phyloP scores from a whole-genome alignment of 1,140 invertebrate species.

The Leptopilina boulardi region DNA sequence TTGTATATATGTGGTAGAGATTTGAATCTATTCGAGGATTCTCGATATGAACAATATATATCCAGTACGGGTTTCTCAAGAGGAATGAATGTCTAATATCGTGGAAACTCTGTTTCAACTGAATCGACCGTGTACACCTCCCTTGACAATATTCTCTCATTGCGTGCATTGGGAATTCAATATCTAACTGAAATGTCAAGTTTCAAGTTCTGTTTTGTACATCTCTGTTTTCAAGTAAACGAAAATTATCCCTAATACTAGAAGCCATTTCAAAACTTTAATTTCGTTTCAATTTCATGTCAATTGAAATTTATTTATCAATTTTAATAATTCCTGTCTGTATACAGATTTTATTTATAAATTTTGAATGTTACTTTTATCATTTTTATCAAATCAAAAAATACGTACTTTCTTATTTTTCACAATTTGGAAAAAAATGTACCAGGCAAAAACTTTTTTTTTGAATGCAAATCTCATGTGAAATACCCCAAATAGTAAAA shows the following conservation, averaged over 20 bases:
- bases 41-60: conserved; percentile 20
- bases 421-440: too few relatives aligned
- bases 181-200: conserved; percentile 5
- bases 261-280: too few relatives aligned
- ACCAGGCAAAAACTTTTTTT: too few relatives aligned
- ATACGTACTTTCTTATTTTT: too few relatives aligned
- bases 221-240: not conserved
- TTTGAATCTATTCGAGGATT: not conserved
- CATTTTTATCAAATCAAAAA: too few relatives aligned
- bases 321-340: too few relatives aligned
- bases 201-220: not conserved
- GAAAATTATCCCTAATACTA: not conserved
- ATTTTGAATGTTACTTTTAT: too few relatives aligned
- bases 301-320: too few relatives aligned
- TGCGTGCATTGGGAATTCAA: not conserved
- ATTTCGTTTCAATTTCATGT: too few relatives aligned
- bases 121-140: not conserved
- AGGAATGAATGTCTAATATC: conserved; percentile 10
- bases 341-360: too few relatives aligned
- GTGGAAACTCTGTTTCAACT: not conserved
- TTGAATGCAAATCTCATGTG: too few relatives aligned
- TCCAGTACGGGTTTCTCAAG: not conserved
- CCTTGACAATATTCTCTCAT: not conserved
- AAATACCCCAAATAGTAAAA: too few relatives aligned
- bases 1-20: not conserved